Conservation (phyloP, 2,888 invertebrate genomes). For the Amphipoea oculea region DNA sequence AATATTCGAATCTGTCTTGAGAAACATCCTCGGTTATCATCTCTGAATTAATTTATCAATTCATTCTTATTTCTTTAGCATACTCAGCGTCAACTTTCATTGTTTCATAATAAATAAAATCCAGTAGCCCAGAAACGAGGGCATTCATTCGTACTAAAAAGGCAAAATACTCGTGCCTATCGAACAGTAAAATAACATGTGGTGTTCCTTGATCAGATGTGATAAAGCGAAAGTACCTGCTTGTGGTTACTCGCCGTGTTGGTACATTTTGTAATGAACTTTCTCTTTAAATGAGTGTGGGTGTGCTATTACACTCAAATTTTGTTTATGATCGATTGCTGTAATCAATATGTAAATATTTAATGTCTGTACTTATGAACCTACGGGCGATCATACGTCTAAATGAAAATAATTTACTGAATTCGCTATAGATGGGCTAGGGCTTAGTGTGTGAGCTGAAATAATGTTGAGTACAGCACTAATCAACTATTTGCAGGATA, state of each 20-base stretch:
- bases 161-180: constrained; percentile 44
- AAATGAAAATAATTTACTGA: neutral
- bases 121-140: constrained; percentile 17
- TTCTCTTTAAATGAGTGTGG: constrained; percentile 74
- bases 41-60: constrained; percentile 8
- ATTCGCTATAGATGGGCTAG: neutral
- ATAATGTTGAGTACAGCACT: neutral
- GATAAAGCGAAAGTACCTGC: constrained; percentile 74
- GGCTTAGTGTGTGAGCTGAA: neutral
- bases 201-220: constrained; percentile 60
- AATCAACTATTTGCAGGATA: neutral
- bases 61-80: constrained; percentile 3
- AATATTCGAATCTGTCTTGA: constrained; percentile 15
- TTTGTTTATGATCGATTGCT: constrained; percentile 59
- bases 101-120: constrained; percentile 21
- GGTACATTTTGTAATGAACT: constrained; percentile 70
- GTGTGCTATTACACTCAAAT: constrained; percentile 62
- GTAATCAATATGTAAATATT: constrained; percentile 61
- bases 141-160: constrained; percentile 35
- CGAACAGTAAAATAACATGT: constrained; percentile 57
- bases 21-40: constrained; percentile 13
- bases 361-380: constrained; percentile 24
- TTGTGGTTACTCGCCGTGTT: constrained; percentile 53
- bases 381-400: neutral
- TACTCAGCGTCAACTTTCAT: constrained; percentile 9